Evolutionary conservation across 2,113 vertebrate genomes (phyloP).

Genomic region (Todiramphus chloris): DNA sequence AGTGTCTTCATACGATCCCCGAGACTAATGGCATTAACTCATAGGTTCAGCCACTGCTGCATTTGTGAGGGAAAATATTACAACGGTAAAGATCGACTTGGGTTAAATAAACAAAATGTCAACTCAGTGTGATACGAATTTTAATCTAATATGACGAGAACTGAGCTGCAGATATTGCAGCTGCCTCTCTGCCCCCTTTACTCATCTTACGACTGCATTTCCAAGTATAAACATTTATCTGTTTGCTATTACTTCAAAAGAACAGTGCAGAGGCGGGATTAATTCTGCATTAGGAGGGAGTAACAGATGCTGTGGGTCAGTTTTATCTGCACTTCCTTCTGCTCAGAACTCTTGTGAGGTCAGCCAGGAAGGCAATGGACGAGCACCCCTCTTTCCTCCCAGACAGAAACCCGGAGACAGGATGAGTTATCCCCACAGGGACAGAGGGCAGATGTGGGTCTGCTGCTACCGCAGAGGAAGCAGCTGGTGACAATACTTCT

Average conservation of each 20-base stretch:
- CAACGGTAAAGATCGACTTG: not conserved
- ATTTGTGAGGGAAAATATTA: not conserved
- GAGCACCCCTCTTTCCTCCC: not conserved
- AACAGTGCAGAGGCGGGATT: fast-evolving
- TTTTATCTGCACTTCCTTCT: not conserved
- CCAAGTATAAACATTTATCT: not conserved
- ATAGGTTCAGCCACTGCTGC: not conserved
- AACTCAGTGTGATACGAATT: not conserved
- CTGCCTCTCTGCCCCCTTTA: not conserved
- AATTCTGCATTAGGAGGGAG: not conserved
- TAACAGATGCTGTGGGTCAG: not conserved
- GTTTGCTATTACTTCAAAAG: not conserved
- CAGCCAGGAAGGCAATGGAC: not conserved
- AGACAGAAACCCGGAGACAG: not conserved
- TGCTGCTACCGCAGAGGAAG: not conserved
- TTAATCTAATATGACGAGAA: not conserved
- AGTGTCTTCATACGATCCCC: not conserved
- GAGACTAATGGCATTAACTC: not conserved
- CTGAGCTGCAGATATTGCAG: not conserved
- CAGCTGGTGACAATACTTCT: not conserved
- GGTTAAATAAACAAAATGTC: not conserved
- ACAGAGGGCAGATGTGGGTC: not conserved
- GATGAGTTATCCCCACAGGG: not conserved
- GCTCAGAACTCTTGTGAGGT: not conserved
- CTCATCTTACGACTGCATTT: not conserved